These are phyloP conservation scores for Muraenolepis orangiensis DNA, from an alignment of 2,797 vertebrate species.

Conservation along the genomic window DNA sequence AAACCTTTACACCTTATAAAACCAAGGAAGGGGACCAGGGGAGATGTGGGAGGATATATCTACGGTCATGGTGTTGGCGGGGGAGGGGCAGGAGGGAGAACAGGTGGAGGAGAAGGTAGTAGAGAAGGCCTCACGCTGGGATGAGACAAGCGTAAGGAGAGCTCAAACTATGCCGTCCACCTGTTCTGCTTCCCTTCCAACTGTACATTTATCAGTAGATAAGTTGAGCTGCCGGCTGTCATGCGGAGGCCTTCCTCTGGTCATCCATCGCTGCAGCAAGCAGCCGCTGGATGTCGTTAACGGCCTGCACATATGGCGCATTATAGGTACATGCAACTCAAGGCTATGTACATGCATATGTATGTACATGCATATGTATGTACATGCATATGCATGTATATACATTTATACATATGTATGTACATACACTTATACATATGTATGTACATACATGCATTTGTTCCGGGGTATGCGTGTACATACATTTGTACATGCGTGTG, in stretches of 20 bases:
- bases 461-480: not conserved
- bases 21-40: slow-evolving; percentile 24
- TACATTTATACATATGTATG: not conserved
- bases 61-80: slow-evolving; percentile 9
- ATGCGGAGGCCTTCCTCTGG: slow-evolving; percentile 36
- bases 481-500: not conserved
- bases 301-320: slow-evolving; percentile 34
- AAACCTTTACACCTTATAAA: slow-evolving; percentile 58
- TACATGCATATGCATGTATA: too few species aligned
- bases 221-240: slow-evolving; percentile 50
- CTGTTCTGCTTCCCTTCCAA: slow-evolving; percentile 49
- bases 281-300: not conserved
- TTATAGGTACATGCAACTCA: too few species aligned
- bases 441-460: too few species aligned
- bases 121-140: slow-evolving; percentile 62
- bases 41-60: not conserved
- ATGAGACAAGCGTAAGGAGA: slow-evolving; percentile 69
- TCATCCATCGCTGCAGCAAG: not conserved
- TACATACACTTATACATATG: not conserved
- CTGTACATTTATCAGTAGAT: slow-evolving; percentile 60
- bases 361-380: not conserved
- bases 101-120: slow-evolving; percentile 62
- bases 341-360: slow-evolving; percentile 53
- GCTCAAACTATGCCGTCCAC: slow-evolving; percentile 72
- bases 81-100: slow-evolving; percentile 58